phyloP scores from a whole-genome alignment of 2,113 vertebrate genomes.

The Pipa parva region DNA sequence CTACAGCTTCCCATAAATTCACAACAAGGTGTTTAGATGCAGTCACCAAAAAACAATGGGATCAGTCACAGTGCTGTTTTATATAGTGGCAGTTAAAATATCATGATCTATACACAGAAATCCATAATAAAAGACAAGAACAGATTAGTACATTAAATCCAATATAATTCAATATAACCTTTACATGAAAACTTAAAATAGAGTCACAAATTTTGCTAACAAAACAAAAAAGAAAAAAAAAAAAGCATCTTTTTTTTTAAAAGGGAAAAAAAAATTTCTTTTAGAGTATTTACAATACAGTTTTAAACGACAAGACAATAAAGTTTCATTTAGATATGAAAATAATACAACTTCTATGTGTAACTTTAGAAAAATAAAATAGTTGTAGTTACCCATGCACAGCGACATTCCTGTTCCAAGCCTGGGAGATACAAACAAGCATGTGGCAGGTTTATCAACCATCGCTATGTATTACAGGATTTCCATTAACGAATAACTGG shows the following conservation, averaged over 20 bases:
- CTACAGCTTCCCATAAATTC: not conserved
- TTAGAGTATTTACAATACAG: constrained; percentile 17
- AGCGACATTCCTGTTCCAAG: constrained; percentile 8
- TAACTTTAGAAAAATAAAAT: constrained; percentile 33
- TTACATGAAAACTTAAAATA: constrained; percentile 32
- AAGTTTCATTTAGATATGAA: constrained; percentile 30
- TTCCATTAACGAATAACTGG: too few relatives aligned
- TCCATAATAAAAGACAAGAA: not conserved
- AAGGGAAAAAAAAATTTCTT: not conserved
- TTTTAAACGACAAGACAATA: not conserved
- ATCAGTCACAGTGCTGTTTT: too few relatives aligned
- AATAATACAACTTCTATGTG: constrained; percentile 28
- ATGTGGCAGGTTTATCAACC: too few relatives aligned
- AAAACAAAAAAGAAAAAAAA: constrained; percentile 18
- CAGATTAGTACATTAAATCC: constrained; percentile 17
- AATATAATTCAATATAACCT: constrained; percentile 34
- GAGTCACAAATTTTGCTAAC: constrained; percentile 17
- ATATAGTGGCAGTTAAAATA: too few relatives aligned
- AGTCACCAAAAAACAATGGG: too few relatives aligned
- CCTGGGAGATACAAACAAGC: not conserved
- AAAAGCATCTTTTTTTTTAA: constrained; percentile 3
- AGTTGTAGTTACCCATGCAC: constrained; percentile 2
- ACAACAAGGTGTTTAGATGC: too few relatives aligned
- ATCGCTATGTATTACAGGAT: too few relatives aligned
- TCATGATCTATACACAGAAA: not conserved